A percentile compares a stretch with the other conserved stretches of the same genome.
Conservation (phyloP, 2,113 vertebrate genomes). For the Otocyon megalotis region DNA sequence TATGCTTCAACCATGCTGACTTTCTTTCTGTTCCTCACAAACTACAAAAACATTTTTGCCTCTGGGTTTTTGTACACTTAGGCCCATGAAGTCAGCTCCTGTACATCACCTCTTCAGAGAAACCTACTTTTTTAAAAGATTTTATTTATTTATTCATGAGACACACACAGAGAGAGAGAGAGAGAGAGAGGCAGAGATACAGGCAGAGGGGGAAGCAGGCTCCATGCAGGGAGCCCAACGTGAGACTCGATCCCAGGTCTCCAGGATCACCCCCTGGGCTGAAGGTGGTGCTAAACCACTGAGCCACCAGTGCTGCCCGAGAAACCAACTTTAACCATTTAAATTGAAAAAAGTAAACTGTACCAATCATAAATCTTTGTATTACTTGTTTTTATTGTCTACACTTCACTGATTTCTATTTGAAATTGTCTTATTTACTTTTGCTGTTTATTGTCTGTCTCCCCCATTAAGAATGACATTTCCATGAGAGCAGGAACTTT, state of each 20-base stretch:
- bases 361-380: not conserved
- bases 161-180: no score
- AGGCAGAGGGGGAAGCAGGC: no score
- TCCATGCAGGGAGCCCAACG: no score
- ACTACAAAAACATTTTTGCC: not conserved
- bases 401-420: not conserved
- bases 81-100: not conserved
- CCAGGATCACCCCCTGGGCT: no score
- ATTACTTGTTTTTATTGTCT: not conserved
- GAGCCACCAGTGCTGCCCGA: not conserved
- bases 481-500: not conserved
- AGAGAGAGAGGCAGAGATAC: no score
- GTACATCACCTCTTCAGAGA: not conserved
- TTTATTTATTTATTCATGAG: no score
- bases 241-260: no score
- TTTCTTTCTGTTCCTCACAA: not conserved
- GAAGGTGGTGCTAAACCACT: no score
- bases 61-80: not conserved
- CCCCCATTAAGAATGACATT: not conserved
- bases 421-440: not conserved
- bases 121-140: not conserved
- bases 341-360: not conserved
- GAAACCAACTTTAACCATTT: not conserved
- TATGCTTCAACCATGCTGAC: not conserved
- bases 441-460: not conserved